Percentiles rank a stretch among this genome's conserved stretches.
Conservation (phyloP, 2,113 vertebrate genomes). For the Phrynosoma platyrhinos region DNA sequence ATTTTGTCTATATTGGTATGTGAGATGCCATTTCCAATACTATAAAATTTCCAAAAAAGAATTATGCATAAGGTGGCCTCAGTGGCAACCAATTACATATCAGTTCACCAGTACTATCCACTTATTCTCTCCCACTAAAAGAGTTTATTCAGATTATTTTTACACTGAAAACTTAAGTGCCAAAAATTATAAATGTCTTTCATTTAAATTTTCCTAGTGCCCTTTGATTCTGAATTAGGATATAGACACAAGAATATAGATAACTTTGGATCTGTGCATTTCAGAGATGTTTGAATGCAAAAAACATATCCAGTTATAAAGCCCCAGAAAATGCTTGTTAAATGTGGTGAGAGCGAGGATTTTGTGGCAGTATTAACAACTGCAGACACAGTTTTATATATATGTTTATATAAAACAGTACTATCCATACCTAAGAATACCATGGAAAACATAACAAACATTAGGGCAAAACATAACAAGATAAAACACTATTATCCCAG, state of each 20-base stretch:
- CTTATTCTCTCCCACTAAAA: not conserved
- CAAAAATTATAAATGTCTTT: not conserved
- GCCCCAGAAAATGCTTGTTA: not conserved
- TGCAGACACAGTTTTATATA: not conserved
- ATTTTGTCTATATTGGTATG: not conserved
- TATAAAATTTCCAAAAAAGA: not conserved
- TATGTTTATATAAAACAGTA: no score
- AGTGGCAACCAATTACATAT: not conserved
- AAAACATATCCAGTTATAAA: not conserved
- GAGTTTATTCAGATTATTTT: not conserved
- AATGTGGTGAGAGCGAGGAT: not conserved
- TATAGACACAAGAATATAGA: not conserved
- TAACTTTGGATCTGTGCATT: not conserved
- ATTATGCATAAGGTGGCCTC: conserved; percentile 5
- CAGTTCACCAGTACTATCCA: not conserved
- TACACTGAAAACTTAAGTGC: not conserved
- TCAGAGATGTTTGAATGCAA: not conserved
- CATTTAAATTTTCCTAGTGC: not conserved
- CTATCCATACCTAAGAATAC: not conserved
- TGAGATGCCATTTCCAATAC: not conserved
- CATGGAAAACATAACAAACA: not conserved
- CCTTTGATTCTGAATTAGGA: not conserved
- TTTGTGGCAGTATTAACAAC: not conserved
- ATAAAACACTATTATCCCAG: not conserved
- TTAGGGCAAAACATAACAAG: not conserved